These are phyloP conservation scores for Drosophila algonquin DNA, from an alignment of 2,888 invertebrate genomes.

Conservation along the genomic window DNA sequence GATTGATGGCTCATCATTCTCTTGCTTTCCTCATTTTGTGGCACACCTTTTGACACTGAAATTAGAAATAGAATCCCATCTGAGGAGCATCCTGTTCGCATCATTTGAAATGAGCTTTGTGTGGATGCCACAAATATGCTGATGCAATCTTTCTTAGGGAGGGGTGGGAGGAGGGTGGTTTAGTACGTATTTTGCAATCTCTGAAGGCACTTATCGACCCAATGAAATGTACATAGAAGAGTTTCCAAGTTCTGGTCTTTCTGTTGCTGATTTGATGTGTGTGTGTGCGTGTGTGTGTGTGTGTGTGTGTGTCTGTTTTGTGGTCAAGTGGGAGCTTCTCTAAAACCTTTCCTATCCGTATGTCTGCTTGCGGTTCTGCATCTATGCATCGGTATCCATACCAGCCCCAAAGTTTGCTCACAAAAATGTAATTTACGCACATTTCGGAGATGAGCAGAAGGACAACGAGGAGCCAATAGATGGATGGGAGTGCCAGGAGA, in stretches of 20 bases:
- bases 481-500: no score
- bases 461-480: no score
- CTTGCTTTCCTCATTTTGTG: neutral
- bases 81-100: neutral
- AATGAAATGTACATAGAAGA: slow-evolving; percentile 11
- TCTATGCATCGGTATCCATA: slow-evolving; percentile 18
- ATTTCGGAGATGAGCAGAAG: slow-evolving; percentile 7
- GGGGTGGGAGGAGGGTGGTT: neutral
- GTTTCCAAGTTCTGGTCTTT: neutral
- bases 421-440: slow-evolving; percentile 44
- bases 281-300: neutral
- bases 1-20: neutral
- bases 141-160: slow-evolving; percentile 27
- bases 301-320: neutral
- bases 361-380: slow-evolving; percentile 14
- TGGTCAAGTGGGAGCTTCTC: neutral
- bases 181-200: slow-evolving; percentile 23
- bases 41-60: neutral
- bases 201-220: slow-evolving; percentile 12
- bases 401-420: slow-evolving; percentile 2
- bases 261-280: neutral
- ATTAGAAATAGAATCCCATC: neutral
- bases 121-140: slow-evolving; percentile 26
- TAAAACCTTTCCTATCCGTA: slow-evolving; percentile 1
- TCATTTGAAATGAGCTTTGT: slow-evolving; percentile 1